phyloP scores from a whole-genome alignment of 2,113 vertebrate species.

The Rhinoptilus africanus region DNA sequence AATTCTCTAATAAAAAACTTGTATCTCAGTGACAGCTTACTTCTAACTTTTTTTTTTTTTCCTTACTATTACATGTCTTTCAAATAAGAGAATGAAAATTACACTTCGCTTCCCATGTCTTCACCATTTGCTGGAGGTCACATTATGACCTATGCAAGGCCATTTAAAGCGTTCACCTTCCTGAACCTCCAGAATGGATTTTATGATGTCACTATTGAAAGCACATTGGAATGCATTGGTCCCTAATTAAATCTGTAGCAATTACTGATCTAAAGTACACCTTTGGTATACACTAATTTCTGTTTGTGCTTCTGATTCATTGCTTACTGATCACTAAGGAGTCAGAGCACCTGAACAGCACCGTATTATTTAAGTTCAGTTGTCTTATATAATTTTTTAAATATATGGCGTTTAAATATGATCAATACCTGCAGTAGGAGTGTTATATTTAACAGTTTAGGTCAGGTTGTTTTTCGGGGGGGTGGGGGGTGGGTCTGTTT shows the following conservation, averaged over 20 bases:
- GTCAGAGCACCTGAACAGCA: background rate
- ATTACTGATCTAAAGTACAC: background rate
- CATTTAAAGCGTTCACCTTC: background rate
- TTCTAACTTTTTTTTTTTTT: background rate
- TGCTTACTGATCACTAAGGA: background rate
- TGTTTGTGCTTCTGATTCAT: background rate
- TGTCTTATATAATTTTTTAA: background rate
- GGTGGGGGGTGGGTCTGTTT: background rate
- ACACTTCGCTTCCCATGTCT: background rate
- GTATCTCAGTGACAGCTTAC: background rate
- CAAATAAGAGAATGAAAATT: background rate
- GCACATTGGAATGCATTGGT: background rate
- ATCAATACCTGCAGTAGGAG: background rate
- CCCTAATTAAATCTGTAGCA: background rate
- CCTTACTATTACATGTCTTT: background rate
- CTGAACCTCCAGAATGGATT: background rate
- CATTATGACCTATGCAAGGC: background rate
- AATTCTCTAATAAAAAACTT: background rate
- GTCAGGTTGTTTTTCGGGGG: background rate
- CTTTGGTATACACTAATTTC: background rate
- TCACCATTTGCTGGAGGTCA: background rate
- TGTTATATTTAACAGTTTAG: background rate
- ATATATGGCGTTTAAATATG: background rate
- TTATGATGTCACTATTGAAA: background rate
- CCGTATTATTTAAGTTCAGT: background rate